These are phyloP conservation scores for Bradypus variegatus DNA, from an alignment of 2,797 vertebrate genomes.

Conservation along the genomic window DNA sequence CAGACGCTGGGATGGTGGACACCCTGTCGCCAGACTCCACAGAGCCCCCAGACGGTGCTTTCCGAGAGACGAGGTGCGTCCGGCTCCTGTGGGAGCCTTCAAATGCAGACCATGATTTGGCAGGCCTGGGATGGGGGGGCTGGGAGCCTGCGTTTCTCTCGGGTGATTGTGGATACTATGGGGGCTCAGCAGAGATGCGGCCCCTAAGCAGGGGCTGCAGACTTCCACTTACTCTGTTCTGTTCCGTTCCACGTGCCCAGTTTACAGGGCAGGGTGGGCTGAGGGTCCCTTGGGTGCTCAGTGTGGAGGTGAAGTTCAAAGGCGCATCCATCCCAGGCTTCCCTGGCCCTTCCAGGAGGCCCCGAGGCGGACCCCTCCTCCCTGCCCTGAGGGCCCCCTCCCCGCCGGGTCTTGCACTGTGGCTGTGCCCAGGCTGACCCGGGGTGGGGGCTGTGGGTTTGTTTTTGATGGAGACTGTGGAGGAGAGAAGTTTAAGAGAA, in stretches of 20 bases:
- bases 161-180: not conserved
- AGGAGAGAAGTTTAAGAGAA: too few relatives aligned
- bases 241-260: not conserved
- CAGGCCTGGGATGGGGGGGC: not conserved
- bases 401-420: not conserved
- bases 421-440: not conserved
- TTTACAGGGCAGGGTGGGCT: not conserved
- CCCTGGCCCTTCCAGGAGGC: not conserved
- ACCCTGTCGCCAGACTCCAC: not conserved
- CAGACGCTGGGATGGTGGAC: too few relatives aligned
- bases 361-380: not conserved
- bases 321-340: not conserved
- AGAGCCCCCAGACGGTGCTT: not conserved
- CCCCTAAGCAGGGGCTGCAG: not conserved
- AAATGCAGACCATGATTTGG: fast-evolving
- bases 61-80: not conserved
- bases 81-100: not conserved
- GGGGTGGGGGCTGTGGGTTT: not conserved
- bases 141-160: not conserved
- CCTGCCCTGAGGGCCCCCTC: not conserved
- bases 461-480: not conserved
- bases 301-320: too few relatives aligned
- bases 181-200: not conserved
- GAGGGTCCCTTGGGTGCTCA: not conserved
- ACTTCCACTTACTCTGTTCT: not conserved